phyloP scores from a whole-genome alignment of 1,140 invertebrate species.

The Drosophila neocordata region DNA sequence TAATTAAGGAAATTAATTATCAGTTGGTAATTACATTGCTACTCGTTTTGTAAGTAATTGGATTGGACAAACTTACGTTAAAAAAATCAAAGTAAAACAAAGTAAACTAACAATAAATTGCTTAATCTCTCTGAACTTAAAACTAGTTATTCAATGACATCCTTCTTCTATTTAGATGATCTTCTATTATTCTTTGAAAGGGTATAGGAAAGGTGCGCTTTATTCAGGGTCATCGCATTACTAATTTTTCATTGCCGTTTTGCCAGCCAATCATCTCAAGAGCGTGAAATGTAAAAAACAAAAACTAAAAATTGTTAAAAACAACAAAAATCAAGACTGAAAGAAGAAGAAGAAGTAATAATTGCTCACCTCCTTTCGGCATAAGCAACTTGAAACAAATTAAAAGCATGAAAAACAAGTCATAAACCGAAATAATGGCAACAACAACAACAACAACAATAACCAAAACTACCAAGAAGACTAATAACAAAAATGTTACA shows the following conservation, averaged over 20 bases:
- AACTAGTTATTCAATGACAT: too few species aligned
- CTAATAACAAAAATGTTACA: constrained; percentile 70
- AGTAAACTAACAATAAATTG: not conserved
- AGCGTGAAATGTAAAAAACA: constrained; percentile 69
- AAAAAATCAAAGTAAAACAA: constrained; percentile 18
- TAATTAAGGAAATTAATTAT: constrained; percentile 14
- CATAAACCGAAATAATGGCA: constrained; percentile 54
- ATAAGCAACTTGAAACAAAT: constrained; percentile 65
- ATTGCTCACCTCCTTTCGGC: constrained; percentile 54
- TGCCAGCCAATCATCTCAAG: constrained; percentile 73
- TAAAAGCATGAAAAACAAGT: constrained; percentile 78
- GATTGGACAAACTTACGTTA: constrained; percentile 25
- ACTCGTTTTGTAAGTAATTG: constrained; percentile 14
- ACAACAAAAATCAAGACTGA: constrained; percentile 14
- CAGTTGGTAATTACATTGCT: constrained; percentile 20
- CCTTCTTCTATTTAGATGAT: too few species aligned
- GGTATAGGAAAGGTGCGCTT: not conserved
- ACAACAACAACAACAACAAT: constrained; percentile 44
- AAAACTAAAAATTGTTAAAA: too few species aligned
- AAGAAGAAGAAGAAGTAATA: constrained; percentile 48
- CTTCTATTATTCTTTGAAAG: not conserved
- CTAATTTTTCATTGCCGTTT: constrained; percentile 72
- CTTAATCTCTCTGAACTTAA: too few species aligned
- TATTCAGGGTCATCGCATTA: constrained; percentile 4
- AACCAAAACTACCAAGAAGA: constrained; percentile 49